Evolutionary conservation across 2,113 vertebrate genomes (phyloP).

Genomic region (Helogale parvula): DNA sequence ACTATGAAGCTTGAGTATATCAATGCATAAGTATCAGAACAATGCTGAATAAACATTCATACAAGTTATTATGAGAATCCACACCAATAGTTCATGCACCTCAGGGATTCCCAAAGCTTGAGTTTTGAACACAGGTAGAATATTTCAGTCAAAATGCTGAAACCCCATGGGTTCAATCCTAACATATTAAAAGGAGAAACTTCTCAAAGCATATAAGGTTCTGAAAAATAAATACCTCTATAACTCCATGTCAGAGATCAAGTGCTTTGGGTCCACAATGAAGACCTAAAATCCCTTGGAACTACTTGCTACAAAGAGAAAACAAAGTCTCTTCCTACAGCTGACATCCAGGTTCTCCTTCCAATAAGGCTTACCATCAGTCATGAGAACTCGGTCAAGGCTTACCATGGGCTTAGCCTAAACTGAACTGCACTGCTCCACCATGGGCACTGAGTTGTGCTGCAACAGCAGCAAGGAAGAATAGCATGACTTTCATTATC

Average conservation of each 20-base stretch:
- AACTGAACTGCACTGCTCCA: not conserved
- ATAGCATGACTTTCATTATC: not conserved
- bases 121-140: not conserved
- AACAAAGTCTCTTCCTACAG: not conserved
- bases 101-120: not conserved
- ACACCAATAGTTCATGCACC: not conserved
- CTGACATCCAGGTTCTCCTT: not conserved
- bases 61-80: not conserved
- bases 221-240: conserved; percentile 10
- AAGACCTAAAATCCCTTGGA: conserved; percentile 42
- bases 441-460: not conserved
- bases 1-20: not conserved
- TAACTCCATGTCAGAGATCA: not conserved
- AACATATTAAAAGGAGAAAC: not conserved
- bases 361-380: not conserved
- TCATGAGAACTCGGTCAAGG: not conserved
- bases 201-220: not conserved
- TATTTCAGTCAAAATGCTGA: not conserved
- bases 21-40: not conserved
- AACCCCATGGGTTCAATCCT: not conserved
- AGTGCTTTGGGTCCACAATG: not conserved
- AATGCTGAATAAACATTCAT: not conserved
- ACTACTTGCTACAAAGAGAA: not conserved
- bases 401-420: not conserved
- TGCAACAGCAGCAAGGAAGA: not conserved